Evolutionary conservation across 2,888 invertebrate genomes (phyloP).

Genomic region (Coenonympha glycerion): DNA sequence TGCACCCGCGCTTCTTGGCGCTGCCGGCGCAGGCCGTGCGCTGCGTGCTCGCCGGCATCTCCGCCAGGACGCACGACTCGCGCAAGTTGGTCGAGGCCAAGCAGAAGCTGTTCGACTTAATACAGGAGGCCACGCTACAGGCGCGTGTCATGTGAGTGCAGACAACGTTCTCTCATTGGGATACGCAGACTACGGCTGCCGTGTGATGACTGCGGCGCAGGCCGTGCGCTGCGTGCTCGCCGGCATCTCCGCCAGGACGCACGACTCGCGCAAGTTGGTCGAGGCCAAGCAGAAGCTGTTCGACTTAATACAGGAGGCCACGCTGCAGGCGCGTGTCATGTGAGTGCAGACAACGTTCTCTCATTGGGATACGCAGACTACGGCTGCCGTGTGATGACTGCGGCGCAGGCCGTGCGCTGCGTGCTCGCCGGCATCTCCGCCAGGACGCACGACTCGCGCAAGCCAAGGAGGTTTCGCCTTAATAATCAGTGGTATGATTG

Average conservation of each 20-base stretch:
- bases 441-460: conserved; percentile 30
- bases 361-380: conserved; percentile 85
- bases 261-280: conserved; percentile 37
- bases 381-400: conserved; percentile 75
- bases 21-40: conserved; percentile 38
- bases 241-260: conserved; percentile 38
- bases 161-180: not conserved
- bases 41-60: conserved; percentile 47
- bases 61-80: conserved; percentile 33
- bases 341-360: conserved; percentile 33
- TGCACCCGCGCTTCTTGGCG: conserved; percentile 71
- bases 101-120: conserved; percentile 34
- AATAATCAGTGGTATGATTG: too few species aligned
- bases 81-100: conserved; percentile 43
- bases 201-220: conserved; percentile 49
- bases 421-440: conserved; percentile 47
- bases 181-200: conserved; percentile 84
- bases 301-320: conserved; percentile 36
- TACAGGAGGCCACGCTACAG: conserved; percentile 38
- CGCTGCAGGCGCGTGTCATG: conserved; percentile 47
- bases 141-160: conserved; percentile 50
- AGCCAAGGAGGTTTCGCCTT: conserved; percentile 40
- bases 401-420: conserved; percentile 35
- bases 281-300: conserved; percentile 39
- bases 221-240: conserved; percentile 41